Evolutionary conservation across 2,113 vertebrate species (phyloP).

Genomic region (Eclectus roratus): DNA sequence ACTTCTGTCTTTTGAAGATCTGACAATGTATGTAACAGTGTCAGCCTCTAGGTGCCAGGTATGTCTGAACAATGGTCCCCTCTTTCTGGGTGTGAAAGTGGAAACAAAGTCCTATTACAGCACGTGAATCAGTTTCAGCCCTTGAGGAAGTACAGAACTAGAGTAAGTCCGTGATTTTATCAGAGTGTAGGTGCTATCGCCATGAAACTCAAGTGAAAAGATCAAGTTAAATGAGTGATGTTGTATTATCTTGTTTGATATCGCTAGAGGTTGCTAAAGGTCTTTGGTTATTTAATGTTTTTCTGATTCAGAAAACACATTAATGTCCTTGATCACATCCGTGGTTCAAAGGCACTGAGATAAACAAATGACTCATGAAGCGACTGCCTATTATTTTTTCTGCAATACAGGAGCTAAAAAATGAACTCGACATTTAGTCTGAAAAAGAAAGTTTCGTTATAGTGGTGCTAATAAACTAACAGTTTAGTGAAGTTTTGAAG

Average conservation of each 20-base stretch:
- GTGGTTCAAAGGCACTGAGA: background rate
- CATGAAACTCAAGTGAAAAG: background rate
- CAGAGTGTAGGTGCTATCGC: background rate
- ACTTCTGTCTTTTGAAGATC: background rate
- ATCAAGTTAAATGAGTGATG: background rate
- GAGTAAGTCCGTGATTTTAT: background rate
- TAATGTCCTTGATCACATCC: background rate
- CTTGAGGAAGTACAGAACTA: background rate
- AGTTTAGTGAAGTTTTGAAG: background rate
- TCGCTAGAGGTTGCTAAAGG: background rate
- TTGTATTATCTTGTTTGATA: background rate
- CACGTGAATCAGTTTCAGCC: background rate
- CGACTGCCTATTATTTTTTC: background rate
- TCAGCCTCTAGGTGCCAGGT: background rate
- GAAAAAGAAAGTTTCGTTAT: background rate
- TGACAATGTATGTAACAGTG: background rate
- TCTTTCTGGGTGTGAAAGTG: background rate
- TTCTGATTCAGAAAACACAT: background rate
- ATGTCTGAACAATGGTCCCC: background rate
- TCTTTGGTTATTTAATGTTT: background rate
- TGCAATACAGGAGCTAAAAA: background rate
- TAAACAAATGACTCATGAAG: background rate
- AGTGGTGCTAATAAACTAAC: background rate
- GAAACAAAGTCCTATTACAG: background rate
- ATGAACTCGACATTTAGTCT: background rate